phyloP scores from a whole-genome alignment of 1,140 invertebrate species.

The Panagrolaimus sp. region DNA sequence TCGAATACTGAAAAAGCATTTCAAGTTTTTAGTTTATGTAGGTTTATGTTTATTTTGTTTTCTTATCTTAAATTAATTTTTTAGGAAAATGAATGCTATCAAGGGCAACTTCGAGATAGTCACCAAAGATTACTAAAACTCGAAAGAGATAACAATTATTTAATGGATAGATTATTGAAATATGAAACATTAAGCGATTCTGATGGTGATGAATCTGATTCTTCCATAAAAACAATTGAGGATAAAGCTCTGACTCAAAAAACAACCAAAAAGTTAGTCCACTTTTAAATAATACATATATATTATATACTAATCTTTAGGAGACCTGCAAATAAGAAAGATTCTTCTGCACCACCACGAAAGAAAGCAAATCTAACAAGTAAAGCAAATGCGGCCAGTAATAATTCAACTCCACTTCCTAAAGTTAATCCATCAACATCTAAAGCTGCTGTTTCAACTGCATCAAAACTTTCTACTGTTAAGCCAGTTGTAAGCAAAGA shows the following conservation, averaged over 20 bases:
- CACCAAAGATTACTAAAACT: background rate
- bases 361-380: background rate
- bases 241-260: background rate
- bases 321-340: background rate
- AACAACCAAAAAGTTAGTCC: background rate
- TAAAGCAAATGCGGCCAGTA: background rate
- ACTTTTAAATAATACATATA: background rate
- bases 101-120: background rate
- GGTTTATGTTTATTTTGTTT: background rate
- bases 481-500: background rate
- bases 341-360: background rate
- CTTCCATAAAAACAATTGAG: constrained; percentile 1
- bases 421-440: background rate
- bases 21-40: constrained; percentile 1
- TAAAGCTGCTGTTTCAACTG: background rate
- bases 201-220: constrained; percentile 7
- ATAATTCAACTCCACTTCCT: background rate
- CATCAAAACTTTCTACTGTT: background rate
- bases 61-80: background rate
- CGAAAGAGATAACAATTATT: constrained; percentile 8
- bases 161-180: background rate
- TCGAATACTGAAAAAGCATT: background rate
- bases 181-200: constrained; percentile 2
- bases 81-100: constrained; percentile 9
- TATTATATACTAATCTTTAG: background rate